Conservation (phyloP, 2,888 invertebrate genomes). For the Dasypogon diadema region DNA sequence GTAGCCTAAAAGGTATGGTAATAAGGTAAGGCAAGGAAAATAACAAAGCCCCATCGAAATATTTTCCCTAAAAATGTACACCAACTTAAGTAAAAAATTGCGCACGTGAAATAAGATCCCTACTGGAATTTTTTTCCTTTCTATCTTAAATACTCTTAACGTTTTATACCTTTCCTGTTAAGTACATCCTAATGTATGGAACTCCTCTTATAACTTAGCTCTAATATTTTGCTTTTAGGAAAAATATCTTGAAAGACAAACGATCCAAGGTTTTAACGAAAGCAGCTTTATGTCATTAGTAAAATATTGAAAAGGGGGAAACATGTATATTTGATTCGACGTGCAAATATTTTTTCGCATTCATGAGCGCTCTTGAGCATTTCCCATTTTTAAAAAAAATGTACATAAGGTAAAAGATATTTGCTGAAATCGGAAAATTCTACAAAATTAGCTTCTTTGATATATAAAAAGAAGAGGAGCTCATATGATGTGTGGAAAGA, state of each 20-base stretch:
- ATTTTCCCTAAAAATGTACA: no score
- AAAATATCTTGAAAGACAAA: not conserved
- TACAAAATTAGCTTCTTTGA: slow-evolving; percentile 6
- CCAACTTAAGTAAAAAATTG: no score
- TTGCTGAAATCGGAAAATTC: not conserved
- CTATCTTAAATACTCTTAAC: not conserved
- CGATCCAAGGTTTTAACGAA: not conserved
- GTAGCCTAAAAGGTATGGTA: no score
- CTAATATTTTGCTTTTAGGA: not conserved
- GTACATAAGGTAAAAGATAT: not conserved
- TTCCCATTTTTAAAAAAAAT: slow-evolving; percentile 3
- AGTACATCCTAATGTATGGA: not conserved
- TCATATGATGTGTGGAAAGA: not conserved
- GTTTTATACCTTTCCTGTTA: not conserved
- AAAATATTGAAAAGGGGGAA: not conserved
- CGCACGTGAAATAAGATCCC: no score
- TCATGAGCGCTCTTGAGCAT: slow-evolving; percentile 21
- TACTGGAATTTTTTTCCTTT: no score
- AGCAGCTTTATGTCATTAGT: not conserved
- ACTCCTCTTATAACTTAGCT: not conserved
- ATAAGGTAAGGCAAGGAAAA: no score
- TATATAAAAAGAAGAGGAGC: not conserved
- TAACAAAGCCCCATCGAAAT: no score
- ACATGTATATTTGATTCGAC: slow-evolving; percentile 12
- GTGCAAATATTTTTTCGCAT: slow-evolving; percentile 29